Evolutionary conservation across 64 coral and sea anemone genomes (phyloP).

Genomic region (Dendrophyllia cribrosa): DNA sequence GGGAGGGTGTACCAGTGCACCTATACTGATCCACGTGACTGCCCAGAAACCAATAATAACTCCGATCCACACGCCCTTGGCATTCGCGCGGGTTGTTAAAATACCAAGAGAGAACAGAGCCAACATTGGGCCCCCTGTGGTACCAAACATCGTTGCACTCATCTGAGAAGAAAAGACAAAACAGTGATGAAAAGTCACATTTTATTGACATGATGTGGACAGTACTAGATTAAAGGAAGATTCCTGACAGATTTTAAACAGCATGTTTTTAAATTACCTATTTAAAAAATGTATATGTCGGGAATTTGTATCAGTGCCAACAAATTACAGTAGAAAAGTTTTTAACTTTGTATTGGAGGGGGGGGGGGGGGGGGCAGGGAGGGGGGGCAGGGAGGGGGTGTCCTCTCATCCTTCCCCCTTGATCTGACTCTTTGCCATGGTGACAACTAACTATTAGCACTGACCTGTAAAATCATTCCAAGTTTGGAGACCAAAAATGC

Average conservation of each 20-base stretch:
- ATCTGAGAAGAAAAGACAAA: conserved; percentile 23
- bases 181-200: background rate
- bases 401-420: too few relatives aligned
- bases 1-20: conserved; percentile 61
- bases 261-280: too few relatives aligned
- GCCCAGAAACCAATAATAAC: conserved; percentile 38
- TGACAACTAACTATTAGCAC: background rate
- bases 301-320: too few relatives aligned
- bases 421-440: too few relatives aligned
- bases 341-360: too few relatives aligned
- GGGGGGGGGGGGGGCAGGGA: too few relatives aligned
- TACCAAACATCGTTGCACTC: conserved; percentile 78
- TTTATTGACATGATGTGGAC: too few relatives aligned
- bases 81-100: conserved; percentile 50
- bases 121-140: conserved; percentile 73
- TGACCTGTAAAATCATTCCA: conserved; percentile 77
- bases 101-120: conserved; percentile 65
- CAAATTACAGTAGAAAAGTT: too few relatives aligned
- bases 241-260: too few relatives aligned
- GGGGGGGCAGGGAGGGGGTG: too few relatives aligned
- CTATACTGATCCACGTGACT: conserved; percentile 66
- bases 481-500: conserved; percentile 68
- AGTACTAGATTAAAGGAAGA: too few relatives aligned
- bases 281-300: too few relatives aligned
- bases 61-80: conserved; percentile 73